Evolutionary conservation across 2,888 invertebrate species (phyloP).

Genomic region (Abscondita cerata): DNA sequence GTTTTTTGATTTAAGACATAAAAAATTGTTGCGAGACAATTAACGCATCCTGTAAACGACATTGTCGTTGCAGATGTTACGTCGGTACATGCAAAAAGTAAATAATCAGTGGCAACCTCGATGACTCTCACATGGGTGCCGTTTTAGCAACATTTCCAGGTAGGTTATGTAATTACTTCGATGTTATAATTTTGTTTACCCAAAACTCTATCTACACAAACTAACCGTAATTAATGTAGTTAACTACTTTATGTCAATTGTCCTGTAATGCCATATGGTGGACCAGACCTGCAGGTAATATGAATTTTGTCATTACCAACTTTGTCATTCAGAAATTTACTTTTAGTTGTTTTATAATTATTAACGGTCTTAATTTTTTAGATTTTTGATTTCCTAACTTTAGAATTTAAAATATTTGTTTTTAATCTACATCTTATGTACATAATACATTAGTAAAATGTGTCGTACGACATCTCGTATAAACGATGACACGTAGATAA

Average conservation of each 20-base stretch:
- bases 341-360: too few species aligned
- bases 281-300: constrained; percentile 26
- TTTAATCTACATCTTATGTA: too few species aligned
- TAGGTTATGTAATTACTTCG: constrained; percentile 1
- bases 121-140: too few species aligned
- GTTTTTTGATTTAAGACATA: neutral
- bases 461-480: too few species aligned
- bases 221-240: constrained; percentile 29
- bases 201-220: constrained; percentile 26
- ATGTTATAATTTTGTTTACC: constrained; percentile 29
- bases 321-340: neutral
- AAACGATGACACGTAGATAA: too few species aligned
- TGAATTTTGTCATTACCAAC: constrained; percentile 20
- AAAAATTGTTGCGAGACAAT: too few species aligned
- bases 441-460: too few species aligned
- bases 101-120: too few species aligned
- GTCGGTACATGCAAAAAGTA: too few species aligned
- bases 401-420: too few species aligned
- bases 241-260: constrained; percentile 29
- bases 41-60: constrained; percentile 33
- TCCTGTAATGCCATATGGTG: constrained; percentile 26
- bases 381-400: too few species aligned
- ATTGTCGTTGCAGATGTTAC: constrained; percentile 32
- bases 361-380: too few species aligned
- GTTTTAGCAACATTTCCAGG: constrained; percentile 2